phyloP scores from a whole-genome alignment of 2,113 vertebrate species.

The Dunckerocampus dactyliophorus region DNA sequence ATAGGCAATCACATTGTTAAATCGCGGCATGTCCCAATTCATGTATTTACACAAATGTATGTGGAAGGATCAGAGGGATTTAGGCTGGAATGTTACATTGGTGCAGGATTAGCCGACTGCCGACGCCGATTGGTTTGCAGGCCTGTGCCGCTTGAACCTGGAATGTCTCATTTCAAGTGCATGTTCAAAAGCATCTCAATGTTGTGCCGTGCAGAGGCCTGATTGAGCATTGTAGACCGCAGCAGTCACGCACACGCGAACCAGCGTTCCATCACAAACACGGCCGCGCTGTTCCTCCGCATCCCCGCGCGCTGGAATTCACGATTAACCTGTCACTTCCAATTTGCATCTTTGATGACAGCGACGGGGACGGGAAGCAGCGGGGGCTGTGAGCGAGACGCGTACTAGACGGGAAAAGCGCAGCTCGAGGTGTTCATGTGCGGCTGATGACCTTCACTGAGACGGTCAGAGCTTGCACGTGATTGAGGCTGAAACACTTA shows the following conservation, averaged over 20 bases:
- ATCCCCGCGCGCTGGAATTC: slow-evolving; percentile 47
- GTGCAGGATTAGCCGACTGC: slow-evolving; percentile 33
- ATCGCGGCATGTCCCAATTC: slow-evolving; percentile 1
- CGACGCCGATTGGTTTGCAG: slow-evolving; percentile 13
- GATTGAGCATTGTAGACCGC: slow-evolving; percentile 7
- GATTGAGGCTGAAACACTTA: no score
- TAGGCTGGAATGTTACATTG: slow-evolving; percentile 10
- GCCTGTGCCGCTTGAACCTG: slow-evolving; percentile 5
- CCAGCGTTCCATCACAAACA: slow-evolving; percentile 31
- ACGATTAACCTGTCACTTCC: slow-evolving; percentile 61
- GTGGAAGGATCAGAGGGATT: slow-evolving; percentile 39
- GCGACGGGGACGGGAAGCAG: slow-evolving; percentile 8
- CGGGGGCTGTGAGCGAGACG: neutral
- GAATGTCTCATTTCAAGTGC: slow-evolving; percentile 1
- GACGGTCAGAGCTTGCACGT: no score
- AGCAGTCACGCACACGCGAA: neutral
- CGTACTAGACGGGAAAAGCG: no score
- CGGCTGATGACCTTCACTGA: no score
- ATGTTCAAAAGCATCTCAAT: slow-evolving; percentile 10
- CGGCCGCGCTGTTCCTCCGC: slow-evolving; percentile 18
- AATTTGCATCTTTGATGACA: slow-evolving; percentile 55
- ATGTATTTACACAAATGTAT: slow-evolving; percentile 29
- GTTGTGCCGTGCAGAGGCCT: no score
- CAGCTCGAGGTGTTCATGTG: no score
- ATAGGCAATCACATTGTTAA: neutral